These are phyloP conservation scores for Luscinia luscinia DNA, from an alignment of 2,797 vertebrate genomes.

Conservation along the genomic window DNA sequence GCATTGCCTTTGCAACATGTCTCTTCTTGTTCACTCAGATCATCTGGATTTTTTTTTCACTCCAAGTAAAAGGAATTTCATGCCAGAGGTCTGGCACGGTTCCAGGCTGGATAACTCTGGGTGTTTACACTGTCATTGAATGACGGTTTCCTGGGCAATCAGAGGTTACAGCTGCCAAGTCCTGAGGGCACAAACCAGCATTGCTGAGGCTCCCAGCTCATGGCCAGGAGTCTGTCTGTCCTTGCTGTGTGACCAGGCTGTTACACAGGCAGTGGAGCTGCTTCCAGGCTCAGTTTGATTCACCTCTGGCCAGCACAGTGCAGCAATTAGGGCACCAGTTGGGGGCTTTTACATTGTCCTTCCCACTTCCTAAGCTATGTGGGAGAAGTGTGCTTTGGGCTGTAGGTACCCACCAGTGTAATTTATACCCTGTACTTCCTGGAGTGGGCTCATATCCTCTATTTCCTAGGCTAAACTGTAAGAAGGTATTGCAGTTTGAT, in stretches of 20 bases:
- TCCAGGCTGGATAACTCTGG: constrained; percentile 20
- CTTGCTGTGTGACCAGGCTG: background rate
- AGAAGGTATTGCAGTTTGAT: background rate
- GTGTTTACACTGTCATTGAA: background rate
- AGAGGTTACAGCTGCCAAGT: background rate
- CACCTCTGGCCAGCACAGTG: background rate
- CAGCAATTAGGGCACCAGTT: accelerated
- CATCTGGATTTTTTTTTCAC: background rate
- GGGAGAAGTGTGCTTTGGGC: background rate
- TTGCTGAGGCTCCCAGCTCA: background rate
- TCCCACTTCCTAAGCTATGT: background rate
- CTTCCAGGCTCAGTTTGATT: background rate
- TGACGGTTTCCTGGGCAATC: background rate
- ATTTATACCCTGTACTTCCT: background rate
- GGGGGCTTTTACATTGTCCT: background rate
- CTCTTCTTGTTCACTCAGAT: constrained; percentile 45
- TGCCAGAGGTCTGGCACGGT: background rate
- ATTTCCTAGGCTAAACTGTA: background rate
- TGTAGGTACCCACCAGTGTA: background rate
- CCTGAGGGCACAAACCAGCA: background rate
- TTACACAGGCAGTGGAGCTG: background rate
- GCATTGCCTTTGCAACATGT: constrained; percentile 3
- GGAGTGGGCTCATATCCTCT: background rate
- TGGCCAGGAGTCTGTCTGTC: background rate
- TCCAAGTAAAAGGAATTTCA: background rate